Conservation (phyloP, 2,888 invertebrate species). For the Pantelozetes paolii region DNA sequence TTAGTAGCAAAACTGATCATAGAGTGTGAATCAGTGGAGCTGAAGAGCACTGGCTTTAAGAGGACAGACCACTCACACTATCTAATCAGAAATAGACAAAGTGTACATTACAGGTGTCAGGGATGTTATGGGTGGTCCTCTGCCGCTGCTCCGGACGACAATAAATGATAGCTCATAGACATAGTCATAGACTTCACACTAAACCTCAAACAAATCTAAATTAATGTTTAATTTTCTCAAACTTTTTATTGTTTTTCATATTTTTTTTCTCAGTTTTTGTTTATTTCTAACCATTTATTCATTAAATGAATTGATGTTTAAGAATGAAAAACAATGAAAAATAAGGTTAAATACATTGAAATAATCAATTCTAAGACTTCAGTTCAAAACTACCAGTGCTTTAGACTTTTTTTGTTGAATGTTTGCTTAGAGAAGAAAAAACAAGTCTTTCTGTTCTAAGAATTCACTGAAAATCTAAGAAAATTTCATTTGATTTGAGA, state of each 20-base stretch:
- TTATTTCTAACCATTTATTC: too few species aligned
- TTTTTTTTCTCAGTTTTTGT: not conserved
- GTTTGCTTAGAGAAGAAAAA: not conserved
- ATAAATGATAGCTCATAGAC: constrained; percentile 25
- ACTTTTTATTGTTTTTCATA: not conserved
- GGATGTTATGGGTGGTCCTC: constrained; percentile 20
- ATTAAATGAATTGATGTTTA: not conserved
- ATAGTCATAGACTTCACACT: not conserved
- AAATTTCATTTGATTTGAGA: not conserved
- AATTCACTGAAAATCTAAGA: not conserved
- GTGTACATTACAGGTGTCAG: constrained; percentile 33
- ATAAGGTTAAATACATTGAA: too few species aligned
- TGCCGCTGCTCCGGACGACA: not conserved
- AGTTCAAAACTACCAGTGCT: too few species aligned
- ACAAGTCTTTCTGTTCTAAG: constrained; percentile 25
- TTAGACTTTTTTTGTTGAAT: too few species aligned
- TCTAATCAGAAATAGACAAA: constrained; percentile 32
- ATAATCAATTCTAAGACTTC: too few species aligned
- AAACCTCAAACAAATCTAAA: not conserved
- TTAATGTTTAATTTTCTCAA: too few species aligned
- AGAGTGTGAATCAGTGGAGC: not conserved
- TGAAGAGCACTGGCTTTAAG: not conserved
- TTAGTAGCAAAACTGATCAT: constrained; percentile 13
- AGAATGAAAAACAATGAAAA: too few species aligned
- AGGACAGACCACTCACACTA: not conserved